Base-by-base conservation (phyloP, 2,113 vertebrate genomes). In the Ceuthmochares aereus region DNA sequence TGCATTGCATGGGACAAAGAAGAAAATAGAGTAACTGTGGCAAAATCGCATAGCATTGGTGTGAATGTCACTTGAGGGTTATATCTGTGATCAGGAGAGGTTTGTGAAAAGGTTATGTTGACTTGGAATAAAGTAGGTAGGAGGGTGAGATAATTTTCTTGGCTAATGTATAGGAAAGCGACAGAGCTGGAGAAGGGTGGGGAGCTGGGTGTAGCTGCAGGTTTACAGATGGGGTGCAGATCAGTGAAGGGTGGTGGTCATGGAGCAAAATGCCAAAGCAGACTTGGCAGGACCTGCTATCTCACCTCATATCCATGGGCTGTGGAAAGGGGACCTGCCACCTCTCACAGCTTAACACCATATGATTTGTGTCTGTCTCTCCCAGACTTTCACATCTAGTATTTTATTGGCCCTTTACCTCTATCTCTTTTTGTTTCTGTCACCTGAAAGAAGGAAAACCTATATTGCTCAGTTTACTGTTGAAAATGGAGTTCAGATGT, bases 301-400 rank as follows among this genome's bases (percentile, higher is more conserved):
- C 47, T 59, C 27, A 11, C 58, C 9, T 62, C 12, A 0, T 7
- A 1, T 20, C 36, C 21, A 7, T 0, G 3, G 26, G 40, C 16
- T 18, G 19, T 5, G 3, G 68, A 16, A 88, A 12, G 16, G 12
- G 25, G 4, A 74, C 36, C 52, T 83, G 36, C 45, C 26, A 14
- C 26, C 27, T 54, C 49, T 34, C 3, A 40, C 32, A 16, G 22
- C 49, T 73, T 42, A 17, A 49, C 14, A 47, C 17, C 23, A 2
- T n/a, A 2, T 40, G 30, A 23, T 73, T 72, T 68, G 27, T 1
- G 10, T 66, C 77, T 69, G 14, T 62, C 22, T 63, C 8, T 47
- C 18, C 29, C 37, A 78, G 19, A 14, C 42, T 84, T 78, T 76
- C 40, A 64, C 8, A 22, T 23, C 27, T 10, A n/a, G 8, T 64